Evolutionary conservation across 2,888 invertebrate genomes (phyloP), one percentile per base, ranked within the genome.

Genomic region (Andrena trimmerana): DNA sequence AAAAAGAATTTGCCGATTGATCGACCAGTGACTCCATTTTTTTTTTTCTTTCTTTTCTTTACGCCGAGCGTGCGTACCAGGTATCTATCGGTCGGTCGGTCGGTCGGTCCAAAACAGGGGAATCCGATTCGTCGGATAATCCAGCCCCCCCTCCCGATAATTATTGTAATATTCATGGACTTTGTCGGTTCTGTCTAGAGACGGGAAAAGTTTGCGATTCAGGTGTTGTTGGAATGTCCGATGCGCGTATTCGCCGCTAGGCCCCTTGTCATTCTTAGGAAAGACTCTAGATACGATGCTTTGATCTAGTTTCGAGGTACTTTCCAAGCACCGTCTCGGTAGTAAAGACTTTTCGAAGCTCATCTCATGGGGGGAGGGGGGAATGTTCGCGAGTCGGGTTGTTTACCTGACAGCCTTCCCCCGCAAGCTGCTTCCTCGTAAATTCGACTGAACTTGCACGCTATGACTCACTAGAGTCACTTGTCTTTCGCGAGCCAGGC

Each of bases 11-110:
- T 81, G 71, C 79, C 78, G 83, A 88, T 88, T 85, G 88, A 86
- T 88, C 85, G 86, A 80, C 72, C 82, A 81, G 78, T 84, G 86
- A 88, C 89, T 89, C 89, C 86, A 88, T 88, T 85, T 89, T 88
- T 86, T 86, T 80, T 80, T 73, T 71, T 78, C 57, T 57, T 57
- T 27, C 57, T 57, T 65, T 78, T 76, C 67, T 76, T 50, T 59
- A 52, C 60, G 70, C 65, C 52, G 72, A 78, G 78, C 83, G 76
- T 72, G 70, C 75, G 81, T 84, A 67, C 24, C 66, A 78, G 52
- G 24, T 60, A 70, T 74, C 33, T 60, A 67, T 13, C 42, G 13
- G 16, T 42, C 27, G 62, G 70, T 74, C 33, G 66, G 70, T 42
- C 27, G 66, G 70, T 74, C 33, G 66, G 70, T 74, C 31, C 50